Base-by-base conservation (phyloP, 1,140 invertebrate species). In the Luehdorfia chinensis region DNA sequence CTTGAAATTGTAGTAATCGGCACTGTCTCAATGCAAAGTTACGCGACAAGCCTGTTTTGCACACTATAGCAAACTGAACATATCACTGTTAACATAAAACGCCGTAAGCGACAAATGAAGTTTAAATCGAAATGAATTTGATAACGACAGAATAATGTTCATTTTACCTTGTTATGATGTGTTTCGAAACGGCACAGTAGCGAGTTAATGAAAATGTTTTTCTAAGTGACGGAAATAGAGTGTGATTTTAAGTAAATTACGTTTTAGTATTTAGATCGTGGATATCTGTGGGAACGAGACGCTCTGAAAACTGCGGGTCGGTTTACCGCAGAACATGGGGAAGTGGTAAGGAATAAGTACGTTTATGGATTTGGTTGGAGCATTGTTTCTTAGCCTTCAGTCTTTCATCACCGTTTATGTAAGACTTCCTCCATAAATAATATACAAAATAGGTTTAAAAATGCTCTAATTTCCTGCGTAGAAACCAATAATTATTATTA, bases 211-310 rank as follows among this genome's bases (percentile, higher is more conserved):
- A 54, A 47, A 28, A 44, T 28, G 31, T 15, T 37, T n/a, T 54
- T 44, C 23, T 43, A 36, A 54, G 49, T 47, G 46, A 48, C 39
- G 34, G 45, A 39, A 50, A 48, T 47, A 45, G 32, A 48, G 53
- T 33, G 18, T 34, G 30, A 34, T 49, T 58, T 57, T 53, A 39
- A 41, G 36, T 43, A 34, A 28, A 54, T 34, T 44, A 27, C 37
- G 39, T 30, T 30, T 34, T 43, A 45, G 44, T 36, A 34, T 44
- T 30, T 31, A 16, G 50, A 57, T 54, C 48, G 48, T 50, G 33
- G 55, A 68, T 46, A 31, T 41, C 43, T 73, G 64, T 74, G 67
- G 66, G 70, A 74, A 74, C 50, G 65, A 66, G 56, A 58, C 57
- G 66, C 59, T 66, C 66, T 70, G 65, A 60, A 70, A 66, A 67